These are phyloP conservation scores for Drosophila sordidapex DNA, from an alignment of 2,888 invertebrate species.

Conservation along the genomic window DNA sequence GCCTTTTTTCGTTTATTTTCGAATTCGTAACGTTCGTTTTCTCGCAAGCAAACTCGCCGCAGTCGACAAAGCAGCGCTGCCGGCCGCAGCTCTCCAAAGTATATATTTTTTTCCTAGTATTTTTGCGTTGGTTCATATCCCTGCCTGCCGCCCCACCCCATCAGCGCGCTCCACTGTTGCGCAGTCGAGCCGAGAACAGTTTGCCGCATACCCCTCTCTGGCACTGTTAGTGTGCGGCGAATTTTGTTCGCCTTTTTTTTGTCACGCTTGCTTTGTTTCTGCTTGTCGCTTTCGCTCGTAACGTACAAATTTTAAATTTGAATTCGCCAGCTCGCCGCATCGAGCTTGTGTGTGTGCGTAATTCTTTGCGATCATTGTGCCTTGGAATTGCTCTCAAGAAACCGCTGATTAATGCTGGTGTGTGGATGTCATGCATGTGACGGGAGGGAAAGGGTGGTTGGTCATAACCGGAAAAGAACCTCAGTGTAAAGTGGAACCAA, in stretches of 20 bases:
- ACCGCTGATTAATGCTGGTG: constrained; percentile 57
- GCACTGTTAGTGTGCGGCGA: constrained; percentile 15
- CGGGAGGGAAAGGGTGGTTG: neutral
- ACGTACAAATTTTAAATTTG: constrained; percentile 64
- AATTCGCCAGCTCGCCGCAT: constrained; percentile 37
- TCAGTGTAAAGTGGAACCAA: constrained; percentile 19
- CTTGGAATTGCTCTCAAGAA: constrained; percentile 45
- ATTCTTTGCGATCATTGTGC: constrained; percentile 60
- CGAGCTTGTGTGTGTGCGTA: constrained; percentile 5
- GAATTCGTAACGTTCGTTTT: constrained; percentile 70
- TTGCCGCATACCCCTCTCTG: constrained; percentile 19
- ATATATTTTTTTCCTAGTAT: constrained; percentile 66
- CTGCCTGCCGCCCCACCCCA: constrained; percentile 11
- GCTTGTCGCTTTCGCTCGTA: constrained; percentile 49
- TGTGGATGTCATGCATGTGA: neutral
- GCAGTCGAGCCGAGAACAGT: constrained; percentile 33
- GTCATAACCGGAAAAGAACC: constrained; percentile 54
- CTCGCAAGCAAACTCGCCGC: constrained; percentile 35
- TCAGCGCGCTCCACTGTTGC: constrained; percentile 7
- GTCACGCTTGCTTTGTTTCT: constrained; percentile 35
- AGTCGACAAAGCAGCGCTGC: constrained; percentile 63
- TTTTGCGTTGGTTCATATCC: constrained; percentile 48
- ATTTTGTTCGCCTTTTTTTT: constrained; percentile 23
- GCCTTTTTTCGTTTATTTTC: constrained; percentile 50
- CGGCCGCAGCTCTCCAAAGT: constrained; percentile 32